These are phyloP conservation scores for Oligia latruncula DNA, from an alignment of 2,888 invertebrate genomes.

Conservation along the genomic window DNA sequence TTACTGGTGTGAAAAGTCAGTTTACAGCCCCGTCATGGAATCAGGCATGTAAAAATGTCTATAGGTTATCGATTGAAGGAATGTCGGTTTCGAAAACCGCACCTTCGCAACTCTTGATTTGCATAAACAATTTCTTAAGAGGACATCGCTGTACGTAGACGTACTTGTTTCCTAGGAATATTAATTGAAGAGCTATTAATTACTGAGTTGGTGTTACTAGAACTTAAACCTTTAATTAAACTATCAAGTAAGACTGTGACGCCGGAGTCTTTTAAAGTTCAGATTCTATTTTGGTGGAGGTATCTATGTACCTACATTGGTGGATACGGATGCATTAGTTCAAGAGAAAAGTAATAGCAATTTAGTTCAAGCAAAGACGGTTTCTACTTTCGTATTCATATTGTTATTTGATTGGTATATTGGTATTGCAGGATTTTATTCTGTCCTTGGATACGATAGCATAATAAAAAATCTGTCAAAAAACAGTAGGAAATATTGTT, in stretches of 20 bases:
- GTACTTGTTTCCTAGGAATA: neutral
- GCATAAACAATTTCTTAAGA: constrained; percentile 42
- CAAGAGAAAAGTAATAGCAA: neutral
- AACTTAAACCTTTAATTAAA: constrained; percentile 7
- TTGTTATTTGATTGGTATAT: neutral
- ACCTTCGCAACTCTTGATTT: constrained; percentile 27
- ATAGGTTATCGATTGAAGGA: constrained; percentile 10
- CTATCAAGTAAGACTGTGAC: neutral
- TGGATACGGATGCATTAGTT: neutral
- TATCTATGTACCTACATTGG: neutral
- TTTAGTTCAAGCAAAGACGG: neutral
- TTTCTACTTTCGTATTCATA: neutral
- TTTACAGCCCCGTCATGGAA: neutral
- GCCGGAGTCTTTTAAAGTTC: neutral
- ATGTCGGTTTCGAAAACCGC: constrained; percentile 26
- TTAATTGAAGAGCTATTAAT: constrained; percentile 39
- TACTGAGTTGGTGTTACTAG: constrained; percentile 8
- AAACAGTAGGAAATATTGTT: too few species aligned
- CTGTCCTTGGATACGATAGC: neutral
- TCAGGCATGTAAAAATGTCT: neutral
- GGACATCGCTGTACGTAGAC: constrained; percentile 12
- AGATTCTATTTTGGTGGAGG: neutral
- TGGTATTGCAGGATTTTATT: neutral
- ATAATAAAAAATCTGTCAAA: neutral
- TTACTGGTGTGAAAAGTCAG: neutral